Evolutionary conservation across 2,888 invertebrate genomes (phyloP), one percentile per base, ranked within the genome.

Genomic region (Lottia gigantea): DNA sequence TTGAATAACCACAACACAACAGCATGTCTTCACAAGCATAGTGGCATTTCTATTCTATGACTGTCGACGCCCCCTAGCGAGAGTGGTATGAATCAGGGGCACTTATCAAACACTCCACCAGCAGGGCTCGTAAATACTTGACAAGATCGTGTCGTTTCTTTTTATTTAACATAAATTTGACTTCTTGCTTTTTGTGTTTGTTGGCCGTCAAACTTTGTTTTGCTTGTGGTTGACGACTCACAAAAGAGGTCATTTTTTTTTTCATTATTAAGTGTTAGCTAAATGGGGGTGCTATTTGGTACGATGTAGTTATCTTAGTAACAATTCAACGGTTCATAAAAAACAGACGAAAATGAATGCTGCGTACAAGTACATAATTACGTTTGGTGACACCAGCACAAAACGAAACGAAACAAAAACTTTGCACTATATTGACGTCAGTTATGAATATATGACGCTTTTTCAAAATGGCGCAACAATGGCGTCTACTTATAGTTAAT

Each of bases 1-100:
- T 55, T 55, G 55, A 23, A 23, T 12, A 55, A 12, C 23, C 19
- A 55, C 55, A 55, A 55, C 55, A 55, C 55, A 55, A 55, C 55
- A 19, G 55, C 55, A 55, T 14, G 55, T 23, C 55, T 55, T 55
- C 55, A 55, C 55, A 55, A 55, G 55, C 19, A 55, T 55, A 55
- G 55, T 55, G 55, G 55, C 55, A 55, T 55, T 55, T 55, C 55
- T 23, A 55, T 55, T 55, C 55, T 55, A 23, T 23, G 23, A 0
- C 19, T 23, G 55, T 55, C 55, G 23, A 55, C 55, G 55, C 55
- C 23, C 55, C 55, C 55, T 23, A 23, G 55, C 23, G 55, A 55
- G 55, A 55, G 23, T 55, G 23, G 55, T 55, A 55, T 55, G 55
- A 55, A 55, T 55, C 55, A 55, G 55, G 55, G 55, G 55, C 55